Evolutionary conservation across 2,113 vertebrate species (phyloP), one percentile per base, ranked within the genome.

Genomic region (Meleagris gallopavo): DNA sequence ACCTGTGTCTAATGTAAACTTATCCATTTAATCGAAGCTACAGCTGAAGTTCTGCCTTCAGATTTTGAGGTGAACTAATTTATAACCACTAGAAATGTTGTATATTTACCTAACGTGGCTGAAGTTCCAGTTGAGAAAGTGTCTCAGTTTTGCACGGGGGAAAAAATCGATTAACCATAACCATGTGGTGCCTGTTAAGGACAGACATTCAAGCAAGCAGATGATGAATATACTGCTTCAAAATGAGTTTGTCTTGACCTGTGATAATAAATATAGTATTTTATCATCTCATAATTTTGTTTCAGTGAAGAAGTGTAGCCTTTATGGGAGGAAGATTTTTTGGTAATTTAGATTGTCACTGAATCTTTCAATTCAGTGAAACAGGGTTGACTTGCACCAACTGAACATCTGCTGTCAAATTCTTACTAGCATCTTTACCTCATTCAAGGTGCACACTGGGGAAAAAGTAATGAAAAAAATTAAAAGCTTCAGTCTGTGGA

Each of bases 391-490:
- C 48, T 77, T n/a, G 14, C 16, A 36, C 40, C 38, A 65, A 0
- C 12, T 52, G 57, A 45, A 14, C 16, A 10, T 46, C 36, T 82
- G 30, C 65, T 89, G 3, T 32, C 9, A 2, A 43, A 50, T 32
- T 40, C 30, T 15, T 15, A 7, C 30, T 41, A 45, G 0, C 13
- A 43, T 60, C 52, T 73, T 77, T 11, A 6, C 19, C 27, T n/a
- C 10, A 4, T 30, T 16, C 0, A 1, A 64, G 21, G 61, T 20
- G 36, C 1, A 1, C 27, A 4, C 2, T n/a, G 41, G 29, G n/a
- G 16, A 11, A 54, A 70, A 74, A 32, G 6, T 14, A 61, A 32
- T 12, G 18, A 9, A 3, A 69, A 69, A 43, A 38, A 46, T 27
- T 36, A n/a, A 8, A 48, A 22, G 3, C 60, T 86, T 7, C 20